Base-by-base conservation (phyloP, 2,888 invertebrate species). In the Hypercompe scribonia region DNA sequence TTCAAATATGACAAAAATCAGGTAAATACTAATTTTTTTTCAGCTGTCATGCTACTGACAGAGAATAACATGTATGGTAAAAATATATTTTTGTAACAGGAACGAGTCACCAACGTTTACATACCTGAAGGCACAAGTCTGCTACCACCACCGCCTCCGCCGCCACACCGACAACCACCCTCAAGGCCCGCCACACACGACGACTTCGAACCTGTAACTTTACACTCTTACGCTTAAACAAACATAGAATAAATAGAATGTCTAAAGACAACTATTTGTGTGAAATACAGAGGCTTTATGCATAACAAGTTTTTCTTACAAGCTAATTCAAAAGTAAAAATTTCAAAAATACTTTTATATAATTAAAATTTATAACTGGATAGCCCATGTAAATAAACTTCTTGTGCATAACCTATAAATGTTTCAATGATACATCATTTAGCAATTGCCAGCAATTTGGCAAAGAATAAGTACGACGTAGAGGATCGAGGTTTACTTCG, bases 1-100 rank as follows among this genome's bases (percentile, higher is more conserved):
- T 96, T 98, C 82, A 98, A 98, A 92, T 98, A 98, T 87, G 98
- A 98, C 86, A 97, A 97, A 87, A 96, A 96, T 74, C 97, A 97
- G 96, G 97, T 97, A 83, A 81, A 77, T 58, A 42, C 36, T 10
- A 24, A 11, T 39, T n/a, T 65, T 24, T 24, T n/a, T 10, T 34
- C 8, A 24, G 4, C 54, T 54, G 24, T 50, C 24, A 21, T 24
- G 24, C 54, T 58, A 58, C 2, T 31, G 21, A 50, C 1, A 50
- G 24, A 8, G 24, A 24, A 8, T 50, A 18, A 42, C 8, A n/a
- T 54, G 7, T n/a, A 11, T 5, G 18, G 28, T 61, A 28, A 28
- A 61, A 61, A 31, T 1, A 24, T 7, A 2, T 21, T 3, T 58
- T 24, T 69, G 61, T 24, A 31, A 5, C 83, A 97, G 97, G 97